A percentile compares a stretch with the other conserved stretches of the same genome.
These are phyloP conservation scores for Rhea americana DNA, from an alignment of 2,113 vertebrate genomes.

Conservation along the genomic window DNA sequence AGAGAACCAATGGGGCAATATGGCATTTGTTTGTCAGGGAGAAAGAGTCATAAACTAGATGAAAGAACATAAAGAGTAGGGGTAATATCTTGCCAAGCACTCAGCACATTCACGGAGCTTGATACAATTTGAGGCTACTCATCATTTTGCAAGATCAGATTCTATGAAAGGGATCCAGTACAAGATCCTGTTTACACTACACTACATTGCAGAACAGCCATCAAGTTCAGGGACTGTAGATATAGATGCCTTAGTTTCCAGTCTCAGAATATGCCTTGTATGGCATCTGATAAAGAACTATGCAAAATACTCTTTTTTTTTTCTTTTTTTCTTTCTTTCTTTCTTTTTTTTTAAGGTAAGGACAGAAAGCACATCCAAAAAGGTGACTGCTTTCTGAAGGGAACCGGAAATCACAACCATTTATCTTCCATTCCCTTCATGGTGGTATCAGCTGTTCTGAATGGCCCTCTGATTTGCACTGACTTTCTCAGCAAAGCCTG, in stretches of 20 bases:
- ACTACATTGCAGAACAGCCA: not conserved
- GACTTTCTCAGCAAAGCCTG: not conserved
- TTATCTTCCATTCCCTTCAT: not conserved
- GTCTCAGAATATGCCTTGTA: fast-evolving
- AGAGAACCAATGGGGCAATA: too few species aligned
- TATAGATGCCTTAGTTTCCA: not conserved
- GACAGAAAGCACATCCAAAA: not conserved
- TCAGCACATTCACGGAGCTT: not conserved
- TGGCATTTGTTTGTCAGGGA: too few species aligned
- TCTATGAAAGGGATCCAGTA: not conserved
- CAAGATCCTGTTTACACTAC: not conserved
- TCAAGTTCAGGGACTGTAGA: not conserved
- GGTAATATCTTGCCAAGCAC: not conserved
- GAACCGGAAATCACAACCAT: not conserved
- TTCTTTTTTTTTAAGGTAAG: not conserved
- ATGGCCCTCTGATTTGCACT: not conserved
- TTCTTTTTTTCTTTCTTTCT: too few species aligned
- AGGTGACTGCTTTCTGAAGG: not conserved
- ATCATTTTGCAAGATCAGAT: not conserved
- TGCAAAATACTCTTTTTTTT: not conserved
- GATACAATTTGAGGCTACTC: not conserved
- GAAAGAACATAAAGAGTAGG: not conserved
- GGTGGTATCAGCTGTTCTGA: not conserved
- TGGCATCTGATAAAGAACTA: not conserved
- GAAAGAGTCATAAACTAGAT: not conserved